Percentiles rank a stretch among this genome's conserved stretches.
phyloP scores from a whole-genome alignment of 1,140 invertebrate genomes.

The Plutomurus gul region DNA sequence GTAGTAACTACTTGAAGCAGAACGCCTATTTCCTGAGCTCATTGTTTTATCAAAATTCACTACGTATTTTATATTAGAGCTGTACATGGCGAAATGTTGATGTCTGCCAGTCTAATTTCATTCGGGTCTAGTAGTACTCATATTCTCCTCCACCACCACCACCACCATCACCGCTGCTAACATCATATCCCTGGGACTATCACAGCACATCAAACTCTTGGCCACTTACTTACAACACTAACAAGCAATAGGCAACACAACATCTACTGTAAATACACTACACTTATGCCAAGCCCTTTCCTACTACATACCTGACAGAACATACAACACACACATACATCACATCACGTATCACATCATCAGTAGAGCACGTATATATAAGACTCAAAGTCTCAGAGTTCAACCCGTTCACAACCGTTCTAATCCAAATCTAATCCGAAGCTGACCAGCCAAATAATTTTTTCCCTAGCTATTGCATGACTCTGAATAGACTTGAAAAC shows the following conservation, averaged over 20 bases:
- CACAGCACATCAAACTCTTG: too few species aligned
- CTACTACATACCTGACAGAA: too few species aligned
- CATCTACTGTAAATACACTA: too few species aligned
- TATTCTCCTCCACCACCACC: background rate
- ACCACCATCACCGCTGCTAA: background rate
- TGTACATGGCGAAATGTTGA: background rate
- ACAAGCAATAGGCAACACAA: too few species aligned
- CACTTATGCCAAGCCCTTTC: too few species aligned
- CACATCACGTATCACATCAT: too few species aligned
- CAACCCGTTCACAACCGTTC: background rate
- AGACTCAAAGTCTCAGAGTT: background rate
- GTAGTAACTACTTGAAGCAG: conserved; percentile 17
- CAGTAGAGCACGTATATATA: background rate
- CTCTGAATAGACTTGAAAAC: background rate
- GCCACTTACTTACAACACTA: too few species aligned
- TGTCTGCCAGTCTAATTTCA: background rate
- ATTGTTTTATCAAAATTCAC: conserved; percentile 44
- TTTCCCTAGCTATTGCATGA: background rate
- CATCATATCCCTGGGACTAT: background rate
- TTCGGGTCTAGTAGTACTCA: background rate
- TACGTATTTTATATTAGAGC: background rate
- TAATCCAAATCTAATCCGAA: background rate
- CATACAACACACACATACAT: too few species aligned
- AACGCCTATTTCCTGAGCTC: conserved; percentile 43
- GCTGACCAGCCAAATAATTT: background rate